Percentiles rank a stretch among this genome's conserved stretches.
Evolutionary conservation across 2,113 vertebrate species (phyloP).

Genomic region (Scatophagus argus): DNA sequence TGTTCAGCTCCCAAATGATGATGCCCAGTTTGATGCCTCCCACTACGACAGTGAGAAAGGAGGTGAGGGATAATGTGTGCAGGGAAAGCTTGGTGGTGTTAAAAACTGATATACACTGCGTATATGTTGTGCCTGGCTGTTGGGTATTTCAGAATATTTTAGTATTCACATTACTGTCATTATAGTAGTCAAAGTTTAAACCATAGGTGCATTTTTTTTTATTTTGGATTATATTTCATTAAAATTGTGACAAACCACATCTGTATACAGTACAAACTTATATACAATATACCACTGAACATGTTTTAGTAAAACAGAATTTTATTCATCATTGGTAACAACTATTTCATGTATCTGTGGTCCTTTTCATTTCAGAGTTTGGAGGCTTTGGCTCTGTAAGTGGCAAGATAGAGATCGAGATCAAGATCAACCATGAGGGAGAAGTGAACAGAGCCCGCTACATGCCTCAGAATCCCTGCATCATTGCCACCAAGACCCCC

Average conservation of each 20-base stretch:
- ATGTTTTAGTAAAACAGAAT: background rate
- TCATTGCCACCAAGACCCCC: slow-evolving; percentile 98
- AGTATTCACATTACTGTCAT: background rate
- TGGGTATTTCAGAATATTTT: background rate
- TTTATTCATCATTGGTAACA: background rate
- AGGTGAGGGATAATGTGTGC: slow-evolving; percentile 82
- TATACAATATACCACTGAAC: background rate
- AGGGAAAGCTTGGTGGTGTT: background rate
- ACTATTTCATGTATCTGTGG: background rate
- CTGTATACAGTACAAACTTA: background rate
- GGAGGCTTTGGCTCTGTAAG: slow-evolving; percentile 99
- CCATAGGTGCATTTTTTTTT: slow-evolving; percentile 21
- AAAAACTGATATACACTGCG: background rate
- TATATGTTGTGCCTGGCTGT: background rate
- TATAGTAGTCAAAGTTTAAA: slow-evolving; percentile 12
- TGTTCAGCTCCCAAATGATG: slow-evolving; percentile 96
- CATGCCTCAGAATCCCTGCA: slow-evolving; percentile 99
- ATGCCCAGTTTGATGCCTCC: slow-evolving; percentile 97
- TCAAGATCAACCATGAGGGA: slow-evolving; percentile 99
- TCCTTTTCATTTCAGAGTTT: slow-evolving; percentile 86
- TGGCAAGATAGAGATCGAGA: slow-evolving; percentile 98
- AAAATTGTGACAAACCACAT: background rate
- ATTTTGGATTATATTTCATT: slow-evolving; percentile 2
- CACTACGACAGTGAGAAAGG: slow-evolving; percentile 99
- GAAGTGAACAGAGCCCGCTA: slow-evolving; percentile 98